Evolutionary conservation across 2,888 invertebrate genomes (phyloP), one percentile per base, ranked within the genome.

Genomic region (Platerodrilus igneus): DNA sequence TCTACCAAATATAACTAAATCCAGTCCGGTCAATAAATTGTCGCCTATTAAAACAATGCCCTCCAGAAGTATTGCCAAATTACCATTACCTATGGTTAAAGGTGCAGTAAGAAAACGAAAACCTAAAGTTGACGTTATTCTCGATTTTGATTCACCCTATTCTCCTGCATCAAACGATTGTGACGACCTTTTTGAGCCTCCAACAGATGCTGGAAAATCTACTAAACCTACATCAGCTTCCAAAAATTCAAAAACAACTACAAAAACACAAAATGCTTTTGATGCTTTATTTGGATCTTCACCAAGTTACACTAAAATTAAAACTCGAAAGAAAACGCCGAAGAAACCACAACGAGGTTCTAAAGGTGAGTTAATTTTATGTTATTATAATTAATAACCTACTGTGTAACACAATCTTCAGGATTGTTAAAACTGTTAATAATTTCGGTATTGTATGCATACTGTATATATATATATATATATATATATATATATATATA

Each of bases 131-230:
- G 72, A 70, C 44, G 67, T 68, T 10, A 82, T 81, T 50, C 75
- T 81, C 67, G 85, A 86, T 52, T 78, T 83, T 62, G 83, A 83
- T 51, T 89, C 90, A 13, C 92, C 91, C 0, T 90, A 91, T 70
- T 89, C 89, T 30, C 90, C 90, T 0, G 89, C 86, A 27, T 87
- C 88, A n/a, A 85, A 83, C 56, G 85, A 90, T 66, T 88, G 86
- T 62, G 88, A 89, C 56, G 89, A 90, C 64, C 74, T 90, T 48
- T 90, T 90, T 69, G 84, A 85, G 66, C 89, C 89, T 32, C 88
- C 86, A 14, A 64, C 73, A 26, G 68, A 69, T 21, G 45, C 52
- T 3, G 30, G 15, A 17, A 40, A 36, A 37, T 52, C 19, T 18
- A 11, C 17, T 7, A 38, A 35, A 23, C 9, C 33, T 19, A 20